Base-by-base conservation (phyloP, 2,888 invertebrate genomes). In the Myopa testacea region DNA sequence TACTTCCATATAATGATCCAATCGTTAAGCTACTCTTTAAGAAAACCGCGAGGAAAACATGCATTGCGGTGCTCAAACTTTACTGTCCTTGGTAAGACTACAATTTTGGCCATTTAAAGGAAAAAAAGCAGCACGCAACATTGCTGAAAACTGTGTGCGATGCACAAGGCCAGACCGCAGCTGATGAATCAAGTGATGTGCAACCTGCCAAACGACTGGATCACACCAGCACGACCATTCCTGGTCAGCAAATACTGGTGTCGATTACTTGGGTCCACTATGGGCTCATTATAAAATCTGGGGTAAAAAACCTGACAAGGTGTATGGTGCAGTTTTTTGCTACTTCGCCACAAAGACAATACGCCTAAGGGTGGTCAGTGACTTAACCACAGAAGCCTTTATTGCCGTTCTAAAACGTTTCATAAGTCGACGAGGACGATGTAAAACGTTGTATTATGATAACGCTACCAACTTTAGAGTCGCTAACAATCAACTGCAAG, bases 271-370 rank as follows among this genome's bases (percentile, higher is more conserved):
- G 55, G 50, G 50, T 52, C 69, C 50, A 12, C 34, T 5, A 37
- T 37, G 60, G 19, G 19, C 38, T 19, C 38, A 10, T 37, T 45
- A 40, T 40, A 6, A 69, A 77, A 37, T 75, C 78, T 5, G 78
- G 16, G 68, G 70, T 4, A 71, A 63, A 40, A 34, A 40, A 62
- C 38, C 37, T 37, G 73, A 76, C 19, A 82, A 79, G 75, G 50
- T 69, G 0, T 81, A 80, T 38, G 40, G 79, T 34, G 79, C 78
- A 16, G 67, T 81, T 34, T 81, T 80, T 40, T 68, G 77, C 50
- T 81, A 80, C 37, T 79, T 81, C 50, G 68, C 65, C 10, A 72
- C 58, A 16, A 77, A 73, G 55, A 72, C 77, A 40, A 65, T 77
- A 10, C 72, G 67, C 34, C n/a, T 77, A 14, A 58, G 72, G 40